phyloP scores from a whole-genome alignment of 2,113 vertebrate species.

The Lamprologus ornatipinnis region DNA sequence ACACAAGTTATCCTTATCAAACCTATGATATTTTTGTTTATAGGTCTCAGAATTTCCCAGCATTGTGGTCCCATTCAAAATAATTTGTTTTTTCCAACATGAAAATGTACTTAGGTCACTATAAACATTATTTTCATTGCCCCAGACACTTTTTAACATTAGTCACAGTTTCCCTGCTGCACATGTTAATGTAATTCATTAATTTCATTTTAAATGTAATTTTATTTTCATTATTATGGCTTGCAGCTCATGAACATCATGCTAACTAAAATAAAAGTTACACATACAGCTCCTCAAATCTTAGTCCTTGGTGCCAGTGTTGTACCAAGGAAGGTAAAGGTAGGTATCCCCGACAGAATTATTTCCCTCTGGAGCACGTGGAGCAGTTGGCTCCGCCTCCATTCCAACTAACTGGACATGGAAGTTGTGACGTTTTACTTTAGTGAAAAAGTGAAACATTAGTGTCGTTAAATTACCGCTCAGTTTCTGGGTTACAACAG shows the following conservation, averaged over 20 bases:
- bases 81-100: neutral
- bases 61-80: neutral
- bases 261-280: neutral
- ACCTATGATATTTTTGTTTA: neutral
- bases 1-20: neutral
- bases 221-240: neutral
- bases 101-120: neutral
- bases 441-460: neutral
- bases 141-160: neutral
- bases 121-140: neutral
- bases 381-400: neutral
- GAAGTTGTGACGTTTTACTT: neutral
- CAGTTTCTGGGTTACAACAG: neutral
- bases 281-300: neutral
- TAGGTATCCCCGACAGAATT: neutral
- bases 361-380: neutral
- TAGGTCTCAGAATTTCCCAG: neutral
- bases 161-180: neutral
- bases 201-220: neutral
- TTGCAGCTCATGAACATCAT: neutral
- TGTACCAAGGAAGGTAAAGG: neutral
- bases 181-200: neutral
- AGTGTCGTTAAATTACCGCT: neutral
- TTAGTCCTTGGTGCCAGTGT: neutral
- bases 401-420: neutral